Evolutionary conservation across 2,888 invertebrate genomes (phyloP), one percentile per base, ranked within the genome.

Genomic region (Octodonta nipae): DNA sequence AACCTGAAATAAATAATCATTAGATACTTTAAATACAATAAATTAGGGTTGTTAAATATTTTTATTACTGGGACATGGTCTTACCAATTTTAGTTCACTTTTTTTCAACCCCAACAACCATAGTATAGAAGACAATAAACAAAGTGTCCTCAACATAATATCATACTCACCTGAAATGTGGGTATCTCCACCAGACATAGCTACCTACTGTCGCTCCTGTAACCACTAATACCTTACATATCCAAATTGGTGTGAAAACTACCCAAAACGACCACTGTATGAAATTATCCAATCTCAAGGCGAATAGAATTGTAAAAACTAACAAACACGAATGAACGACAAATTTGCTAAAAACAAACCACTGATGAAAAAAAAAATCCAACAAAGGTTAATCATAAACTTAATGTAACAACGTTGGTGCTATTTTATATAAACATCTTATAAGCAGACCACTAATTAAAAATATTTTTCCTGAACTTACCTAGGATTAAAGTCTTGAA

Each of bases 181-280:
- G 95, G 66, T 89, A 85, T 50, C 84, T 75, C 78, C 89, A 89
- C 92, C 95, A 96, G 11, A 93, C 83, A 55, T 86, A 83, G 47
- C 88, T 87, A 30, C 96, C 96, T 35, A 92, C 74, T 28, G 81
- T 73, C 25, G 93, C 92, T 36, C 95, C 96, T 33, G 78, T 55
- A 24, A 95, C 79, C 10, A 91, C 93, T 56, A 92, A 71, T 40
- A 77, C 72, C 60, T 98, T 96, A 92, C 96, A 96, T 47, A 92
- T 75, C 93, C 93, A 98, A 55, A 98, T 78, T 30, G 98, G 96
- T 12, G 84, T 73, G 63, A 98, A 96, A 26, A 98, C 81, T 5
- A 85, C 78, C 92, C 93, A 95, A 63, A 83, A 95, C 28, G 87
- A 89, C 87, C 92, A 92, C 55, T 83, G 74, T 56, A 87, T 78